Percentiles rank a stretch among this genome's conserved stretches.
Conservation (phyloP, 2,888 invertebrate genomes). For the Athetis lepigone region DNA sequence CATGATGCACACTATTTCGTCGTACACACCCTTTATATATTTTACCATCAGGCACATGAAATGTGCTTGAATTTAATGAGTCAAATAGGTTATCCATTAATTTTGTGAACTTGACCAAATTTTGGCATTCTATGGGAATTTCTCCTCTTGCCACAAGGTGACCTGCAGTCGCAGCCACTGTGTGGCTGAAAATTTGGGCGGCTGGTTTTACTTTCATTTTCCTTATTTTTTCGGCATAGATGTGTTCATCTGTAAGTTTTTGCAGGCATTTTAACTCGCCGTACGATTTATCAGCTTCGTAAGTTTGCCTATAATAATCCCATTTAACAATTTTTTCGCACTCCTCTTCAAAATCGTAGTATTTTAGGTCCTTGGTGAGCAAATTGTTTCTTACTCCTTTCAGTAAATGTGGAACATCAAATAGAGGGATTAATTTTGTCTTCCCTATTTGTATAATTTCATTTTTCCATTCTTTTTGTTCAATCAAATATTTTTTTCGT, state of each 20-base stretch:
- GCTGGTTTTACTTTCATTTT: slow-evolving; percentile 15
- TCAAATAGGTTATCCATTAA: slow-evolving; percentile 37
- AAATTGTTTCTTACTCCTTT: slow-evolving; percentile 29
- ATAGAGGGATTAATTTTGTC: slow-evolving; percentile 9
- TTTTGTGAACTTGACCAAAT: not conserved
- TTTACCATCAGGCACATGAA: slow-evolving; percentile 18
- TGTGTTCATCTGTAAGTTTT: slow-evolving; percentile 19
- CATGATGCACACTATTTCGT: slow-evolving; percentile 9
- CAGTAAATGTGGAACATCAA: slow-evolving; percentile 4
- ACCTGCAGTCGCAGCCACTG: slow-evolving; percentile 10
- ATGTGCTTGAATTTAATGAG: not conserved
- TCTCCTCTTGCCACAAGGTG: slow-evolving; percentile 25
- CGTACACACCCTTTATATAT: slow-evolving; percentile 25
- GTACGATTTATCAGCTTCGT: slow-evolving; percentile 14
- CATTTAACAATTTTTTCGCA: slow-evolving; percentile 11
- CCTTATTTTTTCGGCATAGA: slow-evolving; percentile 13
- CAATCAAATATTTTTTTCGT: slow-evolving; percentile 7
- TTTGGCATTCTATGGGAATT: slow-evolving; percentile 15
- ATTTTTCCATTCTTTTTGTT: slow-evolving; percentile 14
- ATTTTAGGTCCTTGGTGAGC: slow-evolving; percentile 17
- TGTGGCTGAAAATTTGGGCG: slow-evolving; percentile 17
- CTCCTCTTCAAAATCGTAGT: slow-evolving; percentile 16
- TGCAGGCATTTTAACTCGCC: slow-evolving; percentile 16
- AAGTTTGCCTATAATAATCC: slow-evolving; percentile 22
- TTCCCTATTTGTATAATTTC: slow-evolving; percentile 2